Evolutionary conservation across 2,113 vertebrate genomes (phyloP), one percentile per base, ranked within the genome.

Genomic region (Syngnathus floridae): DNA sequence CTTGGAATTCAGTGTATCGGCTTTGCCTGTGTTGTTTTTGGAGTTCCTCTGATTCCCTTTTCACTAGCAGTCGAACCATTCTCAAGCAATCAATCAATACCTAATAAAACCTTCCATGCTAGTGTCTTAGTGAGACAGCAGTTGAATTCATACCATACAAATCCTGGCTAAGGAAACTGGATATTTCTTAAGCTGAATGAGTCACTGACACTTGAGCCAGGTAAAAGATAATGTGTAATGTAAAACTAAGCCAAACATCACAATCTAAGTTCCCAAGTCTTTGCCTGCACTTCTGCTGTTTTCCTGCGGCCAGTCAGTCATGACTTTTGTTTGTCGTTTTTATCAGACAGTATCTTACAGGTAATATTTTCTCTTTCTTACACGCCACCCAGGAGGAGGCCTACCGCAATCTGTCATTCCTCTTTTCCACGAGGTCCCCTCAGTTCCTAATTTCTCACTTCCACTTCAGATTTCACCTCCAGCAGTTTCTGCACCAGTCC

Each of bases 341-440:
- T 43, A 31, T 16, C 26, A 55, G 58, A 35, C 66, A 6, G 48
- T 52, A 64, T 69, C 66, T 78, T 55, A 71, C 48, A 76, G 38
- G 73, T 62, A 62, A 67, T 80, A 69, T 84, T 77, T 73, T 80
- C 51, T 86, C 61, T 89, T 43, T 65, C 66, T 76, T 64, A 77
- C 38, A 43, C 21, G 40, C 40, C 59, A 83, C 55, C 80, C 70
- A 89, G 81, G 81, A 83, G 81, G 60, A 80, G 71, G 79, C 61
- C 66, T 74, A 38, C 73, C 63, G 75, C 78, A 70, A 81, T 78
- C 77, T 75, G 43, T 74, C 65, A 66, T 81, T 13, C 66, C 79
- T 78, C 69, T 67, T 75, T 71, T 63, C 26, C 17, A 64, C 26
- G 70, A 81, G 61, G 35, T 71, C 37, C 62, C 59, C 12, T 51